Base-by-base conservation (phyloP, 2,888 invertebrate genomes). In the Lasioglossum villosulum region DNA sequence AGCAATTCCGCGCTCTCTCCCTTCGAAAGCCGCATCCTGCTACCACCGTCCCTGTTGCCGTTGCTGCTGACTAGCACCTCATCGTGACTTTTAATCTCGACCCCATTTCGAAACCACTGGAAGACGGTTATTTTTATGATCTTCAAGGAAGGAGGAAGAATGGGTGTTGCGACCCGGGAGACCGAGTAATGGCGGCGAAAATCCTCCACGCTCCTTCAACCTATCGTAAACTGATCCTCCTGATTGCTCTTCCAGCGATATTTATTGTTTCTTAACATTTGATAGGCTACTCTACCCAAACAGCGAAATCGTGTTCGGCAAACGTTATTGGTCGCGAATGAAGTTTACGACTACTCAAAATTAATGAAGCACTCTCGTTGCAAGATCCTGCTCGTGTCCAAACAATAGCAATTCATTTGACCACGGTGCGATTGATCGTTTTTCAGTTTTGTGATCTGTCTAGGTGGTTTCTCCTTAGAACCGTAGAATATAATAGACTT, bases 1-100 rank as follows among this genome's bases (percentile, higher is more conserved):
- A 89, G 86, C 84, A 87, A 84, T 90, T 90, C 84, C 82, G 84
- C 78, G 23, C 34, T 34, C 34, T 86, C 82, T 82, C 78, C 52
- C 73, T 39, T 14, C 52, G 48, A 37, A 30, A 48, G 78, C 86
- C 63, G 63, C 66, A 10, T 70, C 68, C 76, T 71, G 71, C 73
- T 80, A 30, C 45, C 72, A 8, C 78, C 66, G 34, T 30, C 2
- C 19, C 63, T 63, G 27, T 63, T 63, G 63, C 63, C 63, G 66
- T 34, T 68, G 23, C 68, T 68, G 68, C 86, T 81, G 87, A 83
- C 87, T 87, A 75, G 39, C 34, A 23, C 39, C 78, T 75, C 73
- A 78, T 88, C 88, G 85, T 87, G 90, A 90, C 88, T 90, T 90
- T 90, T 90, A 90, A 90, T 90, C 86, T 84, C 86, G 86, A 89